phyloP scores from a whole-genome alignment of 2,888 invertebrate genomes.

The Philereme vetulata region DNA sequence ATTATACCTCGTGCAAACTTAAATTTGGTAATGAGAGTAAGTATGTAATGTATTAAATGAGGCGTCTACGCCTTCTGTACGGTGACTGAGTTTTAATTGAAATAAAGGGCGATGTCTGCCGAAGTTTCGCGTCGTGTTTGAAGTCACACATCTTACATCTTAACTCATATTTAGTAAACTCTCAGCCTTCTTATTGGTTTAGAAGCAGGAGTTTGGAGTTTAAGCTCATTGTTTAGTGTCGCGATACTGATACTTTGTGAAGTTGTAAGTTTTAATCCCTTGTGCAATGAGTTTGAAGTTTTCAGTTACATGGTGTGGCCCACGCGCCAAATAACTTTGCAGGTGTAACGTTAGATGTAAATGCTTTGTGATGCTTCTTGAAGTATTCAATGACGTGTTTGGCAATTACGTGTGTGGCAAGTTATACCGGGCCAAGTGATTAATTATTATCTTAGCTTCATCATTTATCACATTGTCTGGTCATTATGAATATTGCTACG shows the following conservation, averaged over 20 bases:
- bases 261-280: conserved; percentile 1
- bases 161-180: conserved; percentile 35
- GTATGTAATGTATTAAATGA: conserved; percentile 52
- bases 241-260: conserved; percentile 5
- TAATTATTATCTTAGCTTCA: no score
- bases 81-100: conserved; percentile 62
- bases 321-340: no score
- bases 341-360: no score
- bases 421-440: no score
- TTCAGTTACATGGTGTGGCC: no score
- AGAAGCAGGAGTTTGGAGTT: conserved; percentile 8
- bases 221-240: background rate
- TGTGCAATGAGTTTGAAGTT: background rate
- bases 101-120: conserved; percentile 48
- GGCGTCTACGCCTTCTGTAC: conserved; percentile 37
- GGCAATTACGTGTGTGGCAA: no score
- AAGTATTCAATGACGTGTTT: no score
- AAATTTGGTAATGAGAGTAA: conserved; percentile 48
- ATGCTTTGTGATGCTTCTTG: no score
- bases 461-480: no score
- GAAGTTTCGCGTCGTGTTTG: conserved; percentile 43
- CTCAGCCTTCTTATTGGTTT: conserved; percentile 5
- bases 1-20: conserved; percentile 36
- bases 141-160: conserved; percentile 41
- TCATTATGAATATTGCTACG: no score